Evolutionary conservation across 2,888 invertebrate genomes (phyloP), one percentile per base, ranked within the genome.

Genomic region (Napeogenes sylphis): DNA sequence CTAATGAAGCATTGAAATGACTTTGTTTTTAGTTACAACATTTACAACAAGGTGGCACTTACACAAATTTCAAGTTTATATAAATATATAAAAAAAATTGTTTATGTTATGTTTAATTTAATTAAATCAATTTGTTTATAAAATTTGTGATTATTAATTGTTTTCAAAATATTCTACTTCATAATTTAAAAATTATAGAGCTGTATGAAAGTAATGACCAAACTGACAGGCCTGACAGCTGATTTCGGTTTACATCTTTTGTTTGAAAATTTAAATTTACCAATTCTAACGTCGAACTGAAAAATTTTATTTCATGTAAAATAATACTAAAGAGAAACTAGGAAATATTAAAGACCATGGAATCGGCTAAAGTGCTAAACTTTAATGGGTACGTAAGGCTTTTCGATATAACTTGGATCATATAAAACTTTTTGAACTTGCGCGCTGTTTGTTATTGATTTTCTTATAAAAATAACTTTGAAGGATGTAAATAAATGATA

Each of bases 401-500:
- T 53, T 65, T 51, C 3, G 51, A 60, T 65, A 66, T 53, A 69
- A 68, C 57, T 69, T 71, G 65, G 61, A 35, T 64, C 59, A 65
- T 68, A 4, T 33, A 55, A 13, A 46, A 62, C 64, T 69, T 89
- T 21, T 90, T 84, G 82, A 89, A 90, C 85, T 86, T 87, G 79
- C 90, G 88, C 90, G 90, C 88, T 87, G 55, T 74, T 83, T 75
- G 75, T 79, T 91, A 91, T 91, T 87, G 91, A 91, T 91, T 91
- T 90, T 90, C 78, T 74, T 75, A 83, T 84, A 76, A 87, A 88
- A 89, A 87, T 89, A 89, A 84, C 80, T 80, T 81, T 76, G 79
- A 74, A 79, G 76, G 83, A 87, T 90, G 90, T 91, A 91, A 91
- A 91, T 91, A 91, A 91, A 90, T 87, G 85, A 87, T 84, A 79